Conservation (phyloP, 2,113 vertebrate species). For the Bufo gargarizans region DNA sequence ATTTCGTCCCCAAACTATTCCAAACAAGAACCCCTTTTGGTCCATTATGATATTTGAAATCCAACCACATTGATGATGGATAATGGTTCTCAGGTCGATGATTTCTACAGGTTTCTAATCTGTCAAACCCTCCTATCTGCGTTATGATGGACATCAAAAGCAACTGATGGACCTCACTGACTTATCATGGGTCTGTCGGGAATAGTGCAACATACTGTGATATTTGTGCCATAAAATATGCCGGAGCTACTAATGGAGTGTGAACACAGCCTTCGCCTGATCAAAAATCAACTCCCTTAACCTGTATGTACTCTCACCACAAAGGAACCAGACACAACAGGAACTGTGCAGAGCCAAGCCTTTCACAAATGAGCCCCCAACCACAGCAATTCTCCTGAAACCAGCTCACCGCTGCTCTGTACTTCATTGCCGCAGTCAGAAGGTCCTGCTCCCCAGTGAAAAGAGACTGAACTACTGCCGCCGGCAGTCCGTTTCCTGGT, state of each 20-base stretch:
- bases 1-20: not conserved
- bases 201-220: too few species aligned
- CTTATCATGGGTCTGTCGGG: too few species aligned
- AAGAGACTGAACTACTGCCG: not conserved
- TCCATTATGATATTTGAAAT: not conserved
- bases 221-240: too few species aligned
- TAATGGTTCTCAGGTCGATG: not conserved
- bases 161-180: too few species aligned
- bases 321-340: not conserved
- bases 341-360: not conserved
- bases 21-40: not conserved
- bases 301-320: not conserved
- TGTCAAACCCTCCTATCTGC: too few species aligned
- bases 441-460: not conserved
- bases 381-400: not conserved
- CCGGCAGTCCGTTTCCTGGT: slow-evolving; percentile 6
- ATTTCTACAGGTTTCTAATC: too few species aligned
- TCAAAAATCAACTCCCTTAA: not conserved
- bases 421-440: slow-evolving; percentile 63
- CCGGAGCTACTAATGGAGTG: too few species aligned
- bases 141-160: too few species aligned
- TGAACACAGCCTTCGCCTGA: not conserved
- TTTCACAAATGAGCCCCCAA: not conserved
- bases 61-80: not conserved
- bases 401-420: slow-evolving; percentile 66